A percentile compares a stretch with the other conserved stretches of the same genome.
These are phyloP conservation scores for Mercenaria mercenaria DNA, from an alignment of 1,140 invertebrate genomes.

Conservation along the genomic window DNA sequence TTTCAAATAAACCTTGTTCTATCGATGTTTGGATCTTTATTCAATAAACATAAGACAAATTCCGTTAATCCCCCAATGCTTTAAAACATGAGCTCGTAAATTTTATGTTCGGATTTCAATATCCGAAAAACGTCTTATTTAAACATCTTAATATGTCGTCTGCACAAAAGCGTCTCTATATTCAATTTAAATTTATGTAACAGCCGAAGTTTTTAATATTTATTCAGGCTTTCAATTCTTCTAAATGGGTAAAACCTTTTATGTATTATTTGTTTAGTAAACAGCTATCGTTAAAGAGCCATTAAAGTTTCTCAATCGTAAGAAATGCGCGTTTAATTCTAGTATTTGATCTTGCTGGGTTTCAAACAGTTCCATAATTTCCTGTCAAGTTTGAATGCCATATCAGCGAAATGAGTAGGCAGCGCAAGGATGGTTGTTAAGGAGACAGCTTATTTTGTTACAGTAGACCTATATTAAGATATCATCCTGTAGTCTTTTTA, in stretches of 20 bases:
- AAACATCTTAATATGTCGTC: background rate
- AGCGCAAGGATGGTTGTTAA: too few relatives aligned
- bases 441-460: too few relatives aligned
- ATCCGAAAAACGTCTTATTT: background rate
- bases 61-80: slow-evolving; percentile 3
- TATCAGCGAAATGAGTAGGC: too few relatives aligned
- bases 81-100: background rate
- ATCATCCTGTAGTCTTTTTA: too few relatives aligned
- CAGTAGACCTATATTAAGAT: too few relatives aligned
- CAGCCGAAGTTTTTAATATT: background rate
- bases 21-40: background rate
- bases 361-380: too few relatives aligned
- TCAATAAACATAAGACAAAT: background rate
- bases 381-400: too few relatives aligned
- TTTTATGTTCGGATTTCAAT: background rate
- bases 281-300: background rate
- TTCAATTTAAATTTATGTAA: slow-evolving; percentile 22
- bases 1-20: background rate
- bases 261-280: background rate
- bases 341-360: too few relatives aligned
- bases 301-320: background rate
- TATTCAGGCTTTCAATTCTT: slow-evolving; percentile 2
- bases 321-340: too few relatives aligned
- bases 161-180: background rate
- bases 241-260: background rate